A percentile compares a stretch with the other conserved stretches of the same genome.
phyloP scores from a whole-genome alignment of 2,113 vertebrate species.

The Ciconia boyciana region DNA sequence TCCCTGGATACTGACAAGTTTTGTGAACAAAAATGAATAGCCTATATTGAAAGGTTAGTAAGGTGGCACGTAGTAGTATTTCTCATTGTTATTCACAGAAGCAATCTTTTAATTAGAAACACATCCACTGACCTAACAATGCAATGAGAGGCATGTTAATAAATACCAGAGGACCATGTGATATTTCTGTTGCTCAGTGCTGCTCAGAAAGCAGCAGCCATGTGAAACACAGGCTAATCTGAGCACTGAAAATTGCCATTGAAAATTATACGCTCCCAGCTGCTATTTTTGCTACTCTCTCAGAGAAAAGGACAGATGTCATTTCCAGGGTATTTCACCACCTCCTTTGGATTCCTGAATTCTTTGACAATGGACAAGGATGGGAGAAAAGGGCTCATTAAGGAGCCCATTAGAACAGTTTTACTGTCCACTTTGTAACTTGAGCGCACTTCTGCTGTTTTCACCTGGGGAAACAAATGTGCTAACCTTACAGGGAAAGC shows the following conservation, averaged over 20 bases:
- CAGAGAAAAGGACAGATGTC: not conserved
- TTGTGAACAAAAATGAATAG: not conserved
- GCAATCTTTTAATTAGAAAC: slow-evolving; percentile 46
- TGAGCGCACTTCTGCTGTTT: not conserved
- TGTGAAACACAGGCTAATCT: slow-evolving; percentile 21
- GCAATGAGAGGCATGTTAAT: slow-evolving; percentile 43
- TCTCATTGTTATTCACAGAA: slow-evolving; percentile 12
- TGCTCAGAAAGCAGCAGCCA: slow-evolving; percentile 10
- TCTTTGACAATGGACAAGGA: not conserved
- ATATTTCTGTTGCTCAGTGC: not conserved
- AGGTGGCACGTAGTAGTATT: not conserved
- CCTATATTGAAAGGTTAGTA: not conserved
- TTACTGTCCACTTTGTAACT: not conserved
- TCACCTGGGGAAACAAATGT: not conserved
- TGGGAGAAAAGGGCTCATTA: not conserved
- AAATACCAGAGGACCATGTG: slow-evolving; percentile 40
- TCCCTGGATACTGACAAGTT: not conserved
- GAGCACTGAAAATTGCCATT: not conserved
- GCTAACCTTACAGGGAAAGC: not conserved
- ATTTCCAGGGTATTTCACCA: not conserved
- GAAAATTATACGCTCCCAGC: not conserved
- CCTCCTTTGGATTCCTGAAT: not conserved
- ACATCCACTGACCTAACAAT: slow-evolving; percentile 7
- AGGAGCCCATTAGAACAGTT: not conserved
- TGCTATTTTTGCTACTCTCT: not conserved